Base-by-base conservation (phyloP, 2,797 vertebrate species). In the Paratrypauchen microcephalus region DNA sequence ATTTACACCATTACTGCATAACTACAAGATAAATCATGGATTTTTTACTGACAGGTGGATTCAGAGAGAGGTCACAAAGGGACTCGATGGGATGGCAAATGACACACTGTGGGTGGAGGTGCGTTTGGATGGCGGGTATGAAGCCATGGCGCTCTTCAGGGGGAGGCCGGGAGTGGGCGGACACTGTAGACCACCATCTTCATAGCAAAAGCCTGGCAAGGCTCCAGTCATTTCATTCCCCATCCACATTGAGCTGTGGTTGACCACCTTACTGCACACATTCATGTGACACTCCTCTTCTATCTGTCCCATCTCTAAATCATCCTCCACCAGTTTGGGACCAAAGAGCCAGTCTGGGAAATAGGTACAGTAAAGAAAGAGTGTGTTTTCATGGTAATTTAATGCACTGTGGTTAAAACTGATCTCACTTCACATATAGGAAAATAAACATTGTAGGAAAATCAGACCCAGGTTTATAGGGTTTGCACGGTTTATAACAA, bases 291-390 rank as follows among this genome's bases (percentile, higher is more conserved):
- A 48, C 64, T 84, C 76, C 50, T 82, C 83, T 54, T 80, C 84
- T 61, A 59, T 52, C 15, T 75, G 24, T 0, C 70, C 82, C 55
- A 65, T 74, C 72, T 91, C 88, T 65, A 74, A 72, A 48, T 86
- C 84, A 58, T 80, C 82, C 59, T 84, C 87, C 19, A 75, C 54
- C 50, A 81, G 60, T 87, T 89, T 92, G 39, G 89, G 90, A 58
- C 90, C 92, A 72, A 92, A 77, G 39, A 91, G 73, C 75, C 89
- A 93, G 72, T 94, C 93, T 92, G 83, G 68, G 8, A 65, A 19
- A 36, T 11, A 65, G 24, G 12, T 28, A 65, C 9, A n/a, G 19
- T 26, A 61, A 8, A 0, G 12, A 47, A 52, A 65, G 63, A 6
- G 2, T 30, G 26, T 52, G 47, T 52, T 65, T 26, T 66, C 26